These are phyloP conservation scores for Gonatopus flavifemur DNA, from an alignment of 1,140 invertebrate genomes.

Conservation along the genomic window DNA sequence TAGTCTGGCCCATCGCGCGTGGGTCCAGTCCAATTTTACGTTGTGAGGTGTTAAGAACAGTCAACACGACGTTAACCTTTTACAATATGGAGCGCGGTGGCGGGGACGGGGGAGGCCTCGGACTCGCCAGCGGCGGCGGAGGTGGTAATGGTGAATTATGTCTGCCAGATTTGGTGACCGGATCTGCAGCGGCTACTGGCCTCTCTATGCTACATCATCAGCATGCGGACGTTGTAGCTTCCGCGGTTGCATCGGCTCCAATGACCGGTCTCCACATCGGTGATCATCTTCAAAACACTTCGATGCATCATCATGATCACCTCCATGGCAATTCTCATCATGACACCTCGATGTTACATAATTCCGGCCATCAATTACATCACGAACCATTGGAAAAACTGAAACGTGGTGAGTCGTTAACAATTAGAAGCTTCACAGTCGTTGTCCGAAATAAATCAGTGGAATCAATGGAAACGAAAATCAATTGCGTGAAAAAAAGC, in stretches of 20 bases:
- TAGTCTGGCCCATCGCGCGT: no score
- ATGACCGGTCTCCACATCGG: constrained; percentile 63
- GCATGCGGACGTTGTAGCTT: constrained; percentile 60
- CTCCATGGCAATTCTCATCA: constrained; percentile 62
- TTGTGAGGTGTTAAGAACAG: constrained; percentile 28
- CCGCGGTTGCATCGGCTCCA: constrained; percentile 63
- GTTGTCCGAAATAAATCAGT: no score
- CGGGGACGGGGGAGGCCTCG: constrained; percentile 56
- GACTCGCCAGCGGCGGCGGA: constrained; percentile 61
- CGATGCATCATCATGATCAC: constrained; percentile 64
- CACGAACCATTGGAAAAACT: constrained; percentile 81
- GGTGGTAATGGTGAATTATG: constrained; percentile 68
- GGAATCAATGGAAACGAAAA: neutral
- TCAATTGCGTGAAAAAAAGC: no score
- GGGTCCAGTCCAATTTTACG: constrained; percentile 19
- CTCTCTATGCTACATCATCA: constrained; percentile 61
- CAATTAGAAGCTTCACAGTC: constrained; percentile 15
- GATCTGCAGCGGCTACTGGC: constrained; percentile 48
- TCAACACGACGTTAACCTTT: constrained; percentile 58
- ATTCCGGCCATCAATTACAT: constrained; percentile 59
- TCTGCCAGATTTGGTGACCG: constrained; percentile 71
- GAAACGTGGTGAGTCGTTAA: constrained; percentile 73
- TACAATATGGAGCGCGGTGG: constrained; percentile 56
- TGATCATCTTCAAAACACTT: constrained; percentile 49
- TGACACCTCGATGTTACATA: constrained; percentile 58